Conservation (phyloP, 92 coral and sea anemone species). For the Micromussa lordhowensis region DNA sequence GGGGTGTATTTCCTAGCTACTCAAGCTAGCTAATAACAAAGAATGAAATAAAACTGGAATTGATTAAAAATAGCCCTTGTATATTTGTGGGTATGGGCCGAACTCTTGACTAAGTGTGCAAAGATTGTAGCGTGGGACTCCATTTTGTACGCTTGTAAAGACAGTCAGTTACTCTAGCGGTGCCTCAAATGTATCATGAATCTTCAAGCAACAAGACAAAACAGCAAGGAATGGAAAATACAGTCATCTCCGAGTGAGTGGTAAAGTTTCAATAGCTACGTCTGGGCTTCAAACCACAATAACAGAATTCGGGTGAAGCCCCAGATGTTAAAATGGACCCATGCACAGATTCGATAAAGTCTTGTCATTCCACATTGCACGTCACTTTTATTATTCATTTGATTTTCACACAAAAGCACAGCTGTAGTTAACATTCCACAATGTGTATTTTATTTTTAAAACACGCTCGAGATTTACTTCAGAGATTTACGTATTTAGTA, state of each 20-base stretch:
- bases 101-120: background rate
- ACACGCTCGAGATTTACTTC: background rate
- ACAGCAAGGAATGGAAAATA: background rate
- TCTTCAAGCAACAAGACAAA: background rate
- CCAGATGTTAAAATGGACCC: background rate
- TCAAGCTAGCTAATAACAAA: background rate
- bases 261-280: too few species aligned
- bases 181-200: background rate
- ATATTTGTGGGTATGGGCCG: background rate
- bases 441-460: background rate
- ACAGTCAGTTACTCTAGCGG: background rate
- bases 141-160: background rate
- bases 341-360: background rate
- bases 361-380: background rate
- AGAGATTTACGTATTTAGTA: background rate
- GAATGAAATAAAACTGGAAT: background rate
- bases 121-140: background rate
- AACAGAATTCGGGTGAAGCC: too few species aligned
- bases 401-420: background rate
- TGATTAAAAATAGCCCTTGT: background rate
- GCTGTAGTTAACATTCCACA: background rate
- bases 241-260: background rate
- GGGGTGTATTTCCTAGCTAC: background rate
- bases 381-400: background rate
- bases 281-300: too few species aligned